Conservation (phyloP, 2,113 vertebrate genomes). For the Mixornis gularis region DNA sequence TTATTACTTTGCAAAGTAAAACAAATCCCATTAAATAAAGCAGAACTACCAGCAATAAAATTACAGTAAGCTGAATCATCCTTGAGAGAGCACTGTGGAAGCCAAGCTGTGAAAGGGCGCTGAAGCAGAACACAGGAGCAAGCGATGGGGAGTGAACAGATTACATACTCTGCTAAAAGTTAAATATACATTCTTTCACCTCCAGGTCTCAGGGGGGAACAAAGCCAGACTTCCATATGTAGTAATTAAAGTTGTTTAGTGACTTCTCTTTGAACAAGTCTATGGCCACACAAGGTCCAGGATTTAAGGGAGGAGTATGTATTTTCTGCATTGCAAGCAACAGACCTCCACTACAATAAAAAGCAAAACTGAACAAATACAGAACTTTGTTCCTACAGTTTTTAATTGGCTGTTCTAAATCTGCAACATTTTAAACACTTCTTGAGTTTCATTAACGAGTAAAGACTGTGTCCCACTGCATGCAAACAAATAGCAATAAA, state of each 20-base stretch:
- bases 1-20: slow-evolving; percentile 37
- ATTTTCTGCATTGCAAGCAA: background rate
- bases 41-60: background rate
- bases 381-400: background rate
- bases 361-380: background rate
- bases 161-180: background rate
- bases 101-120: background rate
- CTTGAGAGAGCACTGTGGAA: background rate
- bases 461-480: background rate
- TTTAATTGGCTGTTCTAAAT: background rate
- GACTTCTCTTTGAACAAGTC: background rate
- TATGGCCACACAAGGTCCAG: background rate
- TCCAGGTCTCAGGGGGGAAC: background rate
- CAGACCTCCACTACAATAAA: background rate
- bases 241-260: background rate
- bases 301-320: background rate
- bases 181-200: background rate
- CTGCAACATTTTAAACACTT: background rate
- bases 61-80: background rate
- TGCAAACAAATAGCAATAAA: background rate
- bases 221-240: background rate
- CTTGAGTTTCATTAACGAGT: background rate
- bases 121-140: background rate
- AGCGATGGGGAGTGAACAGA: background rate
- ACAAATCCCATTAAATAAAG: slow-evolving; percentile 47